Evolutionary conservation across 1,140 invertebrate genomes (phyloP), one percentile per base, ranked within the genome.

Genomic region (Microplitis demolitor): DNA sequence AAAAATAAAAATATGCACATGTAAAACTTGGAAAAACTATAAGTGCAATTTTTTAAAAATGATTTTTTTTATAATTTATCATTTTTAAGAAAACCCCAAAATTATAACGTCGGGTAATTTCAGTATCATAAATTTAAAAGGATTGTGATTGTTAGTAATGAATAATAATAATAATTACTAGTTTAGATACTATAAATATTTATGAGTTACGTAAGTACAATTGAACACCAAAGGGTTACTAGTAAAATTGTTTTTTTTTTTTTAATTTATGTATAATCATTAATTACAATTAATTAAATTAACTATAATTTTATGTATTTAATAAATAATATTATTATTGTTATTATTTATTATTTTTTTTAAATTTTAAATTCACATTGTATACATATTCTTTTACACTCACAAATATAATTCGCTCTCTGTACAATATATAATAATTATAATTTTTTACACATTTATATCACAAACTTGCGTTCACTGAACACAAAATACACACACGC

Each of bases 181-280:
- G 14, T 76, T 73, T 78, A 75, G 78, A 80, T 76, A 81, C 80
- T 84, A 82, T 84, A 84, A 85, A 84, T 82, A 84, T 85, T 85
- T 85, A 84, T 84, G 77, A 84, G 82, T 83, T 78, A 83, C 80
- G 81, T 85, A 84, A 87, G 82, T 87, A 86, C 84, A 87, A 83
- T 85, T 85, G 84, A 86, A 85, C 84, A 85, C 84, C 83, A 76
- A 86, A 73, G 80, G 83, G 81, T 80, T 76, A 73, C 81, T 84
- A 84, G 74, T 82, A 81, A 84, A 78, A 80, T 80, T 77, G 71
- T 83, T 83, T 54, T 37, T 37, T 72, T 80, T 78, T 62, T 67
- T 56, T 74, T 75, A 73, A 60, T 76, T 74, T 77, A 74, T 67
- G 74, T 79, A 77, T 76, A 76, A 66, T 69, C 69, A 73, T 66